These are phyloP conservation scores for Mythimna pallens DNA, from an alignment of 2,888 invertebrate species.

Conservation along the genomic window DNA sequence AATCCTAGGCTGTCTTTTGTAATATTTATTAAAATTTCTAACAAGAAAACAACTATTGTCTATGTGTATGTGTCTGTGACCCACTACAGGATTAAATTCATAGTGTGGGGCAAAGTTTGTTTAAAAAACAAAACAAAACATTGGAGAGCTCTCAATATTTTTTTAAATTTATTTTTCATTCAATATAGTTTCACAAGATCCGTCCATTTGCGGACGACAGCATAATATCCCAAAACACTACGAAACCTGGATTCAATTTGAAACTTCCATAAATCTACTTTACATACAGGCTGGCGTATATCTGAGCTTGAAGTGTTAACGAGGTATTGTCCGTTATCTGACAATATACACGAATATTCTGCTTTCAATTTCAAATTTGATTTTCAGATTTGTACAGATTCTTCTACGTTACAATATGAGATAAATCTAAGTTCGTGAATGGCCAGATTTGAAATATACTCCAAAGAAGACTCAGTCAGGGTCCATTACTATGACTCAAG, in stretches of 20 bases:
- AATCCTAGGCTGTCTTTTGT: not conserved
- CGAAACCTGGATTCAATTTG: constrained; percentile 22
- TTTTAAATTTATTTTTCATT: too few relatives aligned
- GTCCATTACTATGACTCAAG: not conserved
- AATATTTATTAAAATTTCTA: not conserved
- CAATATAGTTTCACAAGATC: not conserved
- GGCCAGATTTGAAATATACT: not conserved
- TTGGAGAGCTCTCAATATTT: too few relatives aligned
- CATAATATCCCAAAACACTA: not conserved
- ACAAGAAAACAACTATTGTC: not conserved
- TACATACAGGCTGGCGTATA: constrained; percentile 22
- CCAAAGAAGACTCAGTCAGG: not conserved
- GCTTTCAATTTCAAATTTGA: not conserved
- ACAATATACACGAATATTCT: constrained; percentile 24
- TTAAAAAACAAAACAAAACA: too few relatives aligned
- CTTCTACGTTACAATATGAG: not conserved
- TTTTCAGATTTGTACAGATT: not conserved
- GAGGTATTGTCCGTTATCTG: constrained; percentile 18
- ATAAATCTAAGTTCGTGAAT: not conserved
- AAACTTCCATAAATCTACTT: constrained; percentile 30
- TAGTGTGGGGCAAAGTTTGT: too few relatives aligned
- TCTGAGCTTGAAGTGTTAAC: constrained; percentile 40
- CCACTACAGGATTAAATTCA: too few relatives aligned
- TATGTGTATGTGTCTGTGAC: too few relatives aligned
- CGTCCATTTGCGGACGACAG: constrained; percentile 1